Base-by-base conservation (phyloP, 2,113 vertebrate genomes). In the Pedionomus torquatus region DNA sequence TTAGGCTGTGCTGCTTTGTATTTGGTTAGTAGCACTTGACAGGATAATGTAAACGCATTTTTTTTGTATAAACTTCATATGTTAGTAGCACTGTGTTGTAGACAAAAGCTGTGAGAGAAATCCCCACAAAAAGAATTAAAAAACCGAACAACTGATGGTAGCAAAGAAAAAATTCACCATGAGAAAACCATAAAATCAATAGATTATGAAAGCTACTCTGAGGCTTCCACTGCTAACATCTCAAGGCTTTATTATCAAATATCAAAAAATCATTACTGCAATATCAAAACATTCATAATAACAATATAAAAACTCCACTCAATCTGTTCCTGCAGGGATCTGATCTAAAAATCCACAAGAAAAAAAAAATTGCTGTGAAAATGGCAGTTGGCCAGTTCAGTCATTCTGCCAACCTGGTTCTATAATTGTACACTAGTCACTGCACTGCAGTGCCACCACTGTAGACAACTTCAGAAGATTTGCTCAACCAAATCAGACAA, bases 251-350 rank as follows among this genome's bases (percentile, higher is more conserved):
- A 91, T 94, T 76, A 95, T 93, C 90, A 88, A 93, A 95, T 94
- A 96, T 87, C 82, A 93, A 89, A 95, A 96, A 91, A 92, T 68
- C 94, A 95, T 95, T 97, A 95, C 80, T 77, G 74, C 54, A 83
- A 80, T 89, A 96, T 94, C 87, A 95, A 95, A 93, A 87, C 91
- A 85, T 78, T 93, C 74, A 85, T 87, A 96, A 85, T 79, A 96
- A 93, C 87, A 93, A 93, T 87, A 89, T 63, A 91, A 96, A 96
- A 95, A 33, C 55, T 93, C 41, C n/a, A 70, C 61, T 95, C 94
- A 93, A 91, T 93, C 92, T 96, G 89, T 89, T 97, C 95, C 95
- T 97, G 87, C 89, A 89, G 95, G 91, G 96, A 95, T 95, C 81
- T 97, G 94, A 93, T 95, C 93, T 97, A 87, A 97, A 95, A 97